Percentiles rank a stretch among this genome's conserved stretches.
phyloP scores from a whole-genome alignment of 2,113 vertebrate genomes.

The Istiophorus platypterus region DNA sequence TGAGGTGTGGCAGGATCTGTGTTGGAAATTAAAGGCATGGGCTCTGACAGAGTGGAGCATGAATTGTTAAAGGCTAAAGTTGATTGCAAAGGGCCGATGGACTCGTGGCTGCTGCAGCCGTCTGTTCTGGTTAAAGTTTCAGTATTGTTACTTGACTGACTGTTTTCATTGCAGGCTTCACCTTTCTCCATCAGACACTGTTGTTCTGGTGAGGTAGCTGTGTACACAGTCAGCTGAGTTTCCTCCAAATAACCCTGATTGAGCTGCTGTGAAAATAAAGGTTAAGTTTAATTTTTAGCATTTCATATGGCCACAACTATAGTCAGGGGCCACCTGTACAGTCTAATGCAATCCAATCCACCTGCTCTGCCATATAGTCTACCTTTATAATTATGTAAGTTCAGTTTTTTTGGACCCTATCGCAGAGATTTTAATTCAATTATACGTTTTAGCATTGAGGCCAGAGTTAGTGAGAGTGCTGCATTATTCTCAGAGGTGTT shows the following conservation, averaged over 20 bases:
- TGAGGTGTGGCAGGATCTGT: conserved; percentile 41
- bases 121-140: conserved; percentile 40
- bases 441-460: background rate
- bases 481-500: background rate
- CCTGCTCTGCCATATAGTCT: background rate
- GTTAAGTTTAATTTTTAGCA: background rate
- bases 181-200: conserved; percentile 63
- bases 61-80: conserved; percentile 4
- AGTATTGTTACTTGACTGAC: conserved; percentile 39
- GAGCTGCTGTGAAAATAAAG: conserved; percentile 37
- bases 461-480: background rate
- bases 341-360: background rate
- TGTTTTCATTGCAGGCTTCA: conserved; percentile 48
- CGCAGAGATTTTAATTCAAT: no score
- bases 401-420: no score
- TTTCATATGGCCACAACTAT: background rate
- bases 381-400: background rate
- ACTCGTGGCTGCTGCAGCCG: conserved; percentile 38
- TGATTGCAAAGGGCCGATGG: conserved; percentile 48
- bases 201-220: conserved; percentile 43
- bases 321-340: background rate
- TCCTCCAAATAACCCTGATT: background rate
- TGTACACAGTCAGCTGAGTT: conserved; percentile 32
- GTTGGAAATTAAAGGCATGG: conserved; percentile 52
- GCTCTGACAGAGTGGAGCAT: conserved; percentile 44